A percentile compares a stretch with the other conserved stretches of the same genome.
These are phyloP conservation scores for Aptenodytes forsteri DNA, from an alignment of 2,113 vertebrate species.

Conservation along the genomic window DNA sequence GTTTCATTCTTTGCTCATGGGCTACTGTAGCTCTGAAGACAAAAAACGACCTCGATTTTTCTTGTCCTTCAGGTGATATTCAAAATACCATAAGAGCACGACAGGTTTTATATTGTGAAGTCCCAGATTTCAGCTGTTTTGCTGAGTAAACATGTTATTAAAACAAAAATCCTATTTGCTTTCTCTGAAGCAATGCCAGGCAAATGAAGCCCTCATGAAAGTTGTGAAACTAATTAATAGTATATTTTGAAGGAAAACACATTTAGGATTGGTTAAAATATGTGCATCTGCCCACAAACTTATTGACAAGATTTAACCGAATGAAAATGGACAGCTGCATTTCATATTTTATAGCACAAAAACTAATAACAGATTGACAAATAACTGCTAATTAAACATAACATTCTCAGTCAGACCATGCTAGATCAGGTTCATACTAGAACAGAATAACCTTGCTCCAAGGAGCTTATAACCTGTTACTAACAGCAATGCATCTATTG, in stretches of 20 bases:
- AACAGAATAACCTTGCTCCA: not conserved
- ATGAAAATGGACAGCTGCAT: not conserved
- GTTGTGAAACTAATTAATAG: not conserved
- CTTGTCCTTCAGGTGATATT: not conserved
- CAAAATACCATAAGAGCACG: not conserved
- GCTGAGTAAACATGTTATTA: not conserved
- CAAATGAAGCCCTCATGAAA: not conserved
- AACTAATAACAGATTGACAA: not conserved
- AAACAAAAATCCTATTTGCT: not conserved
- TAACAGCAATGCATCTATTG: not conserved
- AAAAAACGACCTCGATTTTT: not conserved
- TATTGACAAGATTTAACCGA: not conserved
- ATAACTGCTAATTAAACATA: not conserved
- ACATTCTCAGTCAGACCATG: not conserved
- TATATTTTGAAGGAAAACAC: not conserved
- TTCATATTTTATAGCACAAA: not conserved
- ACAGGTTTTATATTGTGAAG: not conserved
- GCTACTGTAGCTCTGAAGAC: not conserved
- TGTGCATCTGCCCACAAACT: not conserved
- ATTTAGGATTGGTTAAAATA: not conserved
- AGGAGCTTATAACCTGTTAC: not conserved
- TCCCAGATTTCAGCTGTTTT: not conserved
- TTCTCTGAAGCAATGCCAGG: not conserved
- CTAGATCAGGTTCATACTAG: not conserved
- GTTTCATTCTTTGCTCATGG: not conserved